phyloP scores from a whole-genome alignment of 2,113 vertebrate species.

The Collichthys lucidus region DNA sequence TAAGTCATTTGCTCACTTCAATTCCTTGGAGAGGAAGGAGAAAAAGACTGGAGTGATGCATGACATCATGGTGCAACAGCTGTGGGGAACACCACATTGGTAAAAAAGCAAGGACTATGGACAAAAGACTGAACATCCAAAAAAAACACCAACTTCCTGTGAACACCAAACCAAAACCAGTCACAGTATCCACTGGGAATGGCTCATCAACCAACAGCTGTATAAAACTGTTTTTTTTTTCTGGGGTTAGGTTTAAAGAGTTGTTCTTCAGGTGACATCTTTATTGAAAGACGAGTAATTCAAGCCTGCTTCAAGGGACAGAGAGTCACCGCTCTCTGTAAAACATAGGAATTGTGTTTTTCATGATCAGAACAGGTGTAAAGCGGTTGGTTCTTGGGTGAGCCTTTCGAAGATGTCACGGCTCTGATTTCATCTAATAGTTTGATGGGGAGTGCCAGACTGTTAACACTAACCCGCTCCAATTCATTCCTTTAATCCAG shows the following conservation, averaged over 20 bases:
- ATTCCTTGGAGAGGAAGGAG: not conserved
- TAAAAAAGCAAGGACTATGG: not conserved
- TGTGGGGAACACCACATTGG: not conserved
- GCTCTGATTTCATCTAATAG: conserved; percentile 4
- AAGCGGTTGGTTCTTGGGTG: not conserved
- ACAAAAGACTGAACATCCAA: conserved; percentile 10
- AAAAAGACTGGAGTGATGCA: not conserved
- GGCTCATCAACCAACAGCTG: not conserved
- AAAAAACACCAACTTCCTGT: not conserved
- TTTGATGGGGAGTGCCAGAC: not conserved
- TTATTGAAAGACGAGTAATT: conserved; percentile 8
- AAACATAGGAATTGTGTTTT: not conserved
- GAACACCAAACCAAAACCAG: not conserved
- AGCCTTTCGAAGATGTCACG: not conserved
- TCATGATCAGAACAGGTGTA: not conserved
- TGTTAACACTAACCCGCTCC: conserved; percentile 15
- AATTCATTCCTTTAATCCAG: not conserved
- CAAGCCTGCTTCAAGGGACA: not conserved
- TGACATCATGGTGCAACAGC: not conserved
- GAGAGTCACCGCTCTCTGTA: not conserved
- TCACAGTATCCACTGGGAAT: not conserved
- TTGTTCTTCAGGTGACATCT: conserved; percentile 3
- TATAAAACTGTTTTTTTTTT: conserved; percentile 6
- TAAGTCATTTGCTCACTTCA: not conserved
- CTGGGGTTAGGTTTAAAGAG: conserved; percentile 7